A percentile compares a stretch with the other conserved stretches of the same genome.
Conservation (phyloP, 2,797 vertebrate species). For the Cryptoblepharus egeriae region DNA sequence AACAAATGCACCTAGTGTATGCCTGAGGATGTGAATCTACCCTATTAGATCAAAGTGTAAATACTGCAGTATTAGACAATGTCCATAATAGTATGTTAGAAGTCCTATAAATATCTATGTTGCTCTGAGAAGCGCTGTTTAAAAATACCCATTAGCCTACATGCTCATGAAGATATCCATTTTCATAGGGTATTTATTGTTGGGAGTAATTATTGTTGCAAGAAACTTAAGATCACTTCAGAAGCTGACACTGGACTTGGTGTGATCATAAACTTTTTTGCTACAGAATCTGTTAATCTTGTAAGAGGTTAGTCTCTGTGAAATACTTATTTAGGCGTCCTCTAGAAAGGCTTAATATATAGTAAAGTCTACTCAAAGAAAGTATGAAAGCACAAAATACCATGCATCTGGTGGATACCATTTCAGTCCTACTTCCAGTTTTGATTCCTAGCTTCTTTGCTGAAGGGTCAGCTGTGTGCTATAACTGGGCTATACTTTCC, state of each 20-base stretch:
- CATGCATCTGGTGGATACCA: neutral
- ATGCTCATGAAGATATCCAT: neutral
- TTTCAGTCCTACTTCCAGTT: neutral
- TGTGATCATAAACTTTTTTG: too few relatives aligned
- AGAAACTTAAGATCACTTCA: neutral
- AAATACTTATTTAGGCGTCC: slow-evolving; percentile 18
- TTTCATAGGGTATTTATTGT: neutral
- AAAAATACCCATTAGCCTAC: neutral
- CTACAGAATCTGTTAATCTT: slow-evolving; percentile 1
- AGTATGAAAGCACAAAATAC: neutral
- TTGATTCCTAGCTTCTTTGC: neutral
- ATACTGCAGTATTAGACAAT: neutral
- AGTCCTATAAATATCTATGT: neutral
- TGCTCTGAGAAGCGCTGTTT: too few relatives aligned
- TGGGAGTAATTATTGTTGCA: neutral
- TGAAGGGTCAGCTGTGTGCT: neutral
- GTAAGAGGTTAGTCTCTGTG: slow-evolving; percentile 19
- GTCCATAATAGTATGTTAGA: neutral
- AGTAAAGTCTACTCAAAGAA: neutral
- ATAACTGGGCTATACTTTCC: neutral
- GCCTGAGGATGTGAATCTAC: neutral
- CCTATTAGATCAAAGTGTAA: neutral
- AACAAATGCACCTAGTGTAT: too few relatives aligned
- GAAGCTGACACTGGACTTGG: neutral
- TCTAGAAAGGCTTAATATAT: neutral